A percentile compares a stretch with the other conserved stretches of the same genome.
These are phyloP conservation scores for Caenorhabditis remanei DNA, from an alignment of 1,140 invertebrate species.

Conservation along the genomic window DNA sequence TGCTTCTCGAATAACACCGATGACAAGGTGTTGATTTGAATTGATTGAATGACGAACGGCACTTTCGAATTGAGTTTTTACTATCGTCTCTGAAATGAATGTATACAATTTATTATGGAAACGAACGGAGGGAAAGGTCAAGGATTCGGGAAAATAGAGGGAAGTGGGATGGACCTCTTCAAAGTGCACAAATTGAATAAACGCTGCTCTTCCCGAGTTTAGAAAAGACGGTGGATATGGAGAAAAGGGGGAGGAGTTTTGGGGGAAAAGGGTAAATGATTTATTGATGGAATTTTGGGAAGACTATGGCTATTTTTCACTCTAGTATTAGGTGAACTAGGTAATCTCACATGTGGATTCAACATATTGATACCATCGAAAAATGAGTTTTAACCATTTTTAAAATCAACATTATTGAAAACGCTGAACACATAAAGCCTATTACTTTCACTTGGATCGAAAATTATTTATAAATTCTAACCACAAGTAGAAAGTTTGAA, in stretches of 20 bases:
- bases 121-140: slow-evolving; percentile 8
- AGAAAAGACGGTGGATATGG: neutral
- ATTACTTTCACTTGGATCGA: no score
- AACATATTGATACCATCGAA: no score
- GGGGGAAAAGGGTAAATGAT: neutral
- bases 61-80: slow-evolving; percentile 22
- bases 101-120: neutral
- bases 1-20: slow-evolving; percentile 69
- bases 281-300: neutral
- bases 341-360: no score
- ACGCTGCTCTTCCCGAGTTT: neutral
- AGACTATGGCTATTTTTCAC: no score
- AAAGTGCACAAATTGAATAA: slow-evolving; percentile 56
- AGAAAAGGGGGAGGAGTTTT: neutral
- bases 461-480: no score
- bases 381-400: no score
- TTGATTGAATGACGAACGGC: slow-evolving; percentile 9
- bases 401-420: no score
- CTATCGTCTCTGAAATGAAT: slow-evolving; percentile 31
- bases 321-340: no score
- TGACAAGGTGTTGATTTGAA: slow-evolving; percentile 61
- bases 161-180: neutral
- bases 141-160: neutral
- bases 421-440: no score
- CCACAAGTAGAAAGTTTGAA: no score